A percentile compares a stretch with the other conserved stretches of the same genome.
Conservation (phyloP, 2,888 invertebrate genomes). For the Erynnis tages region DNA sequence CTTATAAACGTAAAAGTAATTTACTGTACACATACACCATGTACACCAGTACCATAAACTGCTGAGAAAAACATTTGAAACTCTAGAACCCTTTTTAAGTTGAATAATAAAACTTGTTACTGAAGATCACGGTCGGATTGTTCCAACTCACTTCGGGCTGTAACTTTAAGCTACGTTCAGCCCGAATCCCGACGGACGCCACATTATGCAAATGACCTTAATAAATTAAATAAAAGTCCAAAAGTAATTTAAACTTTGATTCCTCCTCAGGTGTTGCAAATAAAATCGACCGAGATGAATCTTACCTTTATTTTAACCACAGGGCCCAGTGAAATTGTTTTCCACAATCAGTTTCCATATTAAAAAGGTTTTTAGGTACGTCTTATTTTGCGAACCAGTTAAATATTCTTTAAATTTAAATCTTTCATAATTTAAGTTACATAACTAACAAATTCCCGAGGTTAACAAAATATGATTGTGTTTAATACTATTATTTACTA, state of each 20-base stretch:
- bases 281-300: constrained; percentile 20
- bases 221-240: constrained; percentile 56
- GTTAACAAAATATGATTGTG: no score
- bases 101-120: constrained; percentile 5
- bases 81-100: background rate
- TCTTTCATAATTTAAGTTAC: no score
- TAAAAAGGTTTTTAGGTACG: no score
- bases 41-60: background rate
- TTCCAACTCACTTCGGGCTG: constrained; percentile 2
- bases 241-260: constrained; percentile 51
- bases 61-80: background rate
- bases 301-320: constrained; percentile 4
- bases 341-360: no score
- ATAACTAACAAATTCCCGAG: no score
- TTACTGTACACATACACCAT: no score
- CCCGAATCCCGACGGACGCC: constrained; percentile 31
- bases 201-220: constrained; percentile 56
- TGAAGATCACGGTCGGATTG: constrained; percentile 7
- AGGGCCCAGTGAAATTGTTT: no score
- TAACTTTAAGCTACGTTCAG: constrained; percentile 16
- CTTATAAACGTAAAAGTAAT: no score
- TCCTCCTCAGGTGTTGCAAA: constrained; percentile 42
- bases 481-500: no score
- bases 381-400: no score
- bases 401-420: no score